These are phyloP conservation scores for Karalla daura DNA, from an alignment of 2,797 vertebrate genomes.

Conservation along the genomic window DNA sequence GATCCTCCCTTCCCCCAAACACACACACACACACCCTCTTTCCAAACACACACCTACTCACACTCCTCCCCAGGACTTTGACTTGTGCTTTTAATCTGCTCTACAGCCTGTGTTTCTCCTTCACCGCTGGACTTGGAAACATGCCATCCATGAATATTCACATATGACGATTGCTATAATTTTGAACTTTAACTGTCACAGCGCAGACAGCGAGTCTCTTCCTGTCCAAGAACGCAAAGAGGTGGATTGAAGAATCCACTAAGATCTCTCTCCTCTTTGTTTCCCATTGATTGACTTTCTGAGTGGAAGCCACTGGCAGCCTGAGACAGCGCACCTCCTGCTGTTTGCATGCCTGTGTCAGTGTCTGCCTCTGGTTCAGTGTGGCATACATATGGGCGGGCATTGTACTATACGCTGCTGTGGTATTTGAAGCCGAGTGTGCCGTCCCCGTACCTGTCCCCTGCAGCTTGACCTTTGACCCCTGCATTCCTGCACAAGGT, in stretches of 20 bases:
- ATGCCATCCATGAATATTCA: constrained; percentile 64
- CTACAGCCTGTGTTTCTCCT: constrained; percentile 54
- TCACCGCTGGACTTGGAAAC: constrained; percentile 60
- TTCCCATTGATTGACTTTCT: constrained; percentile 68
- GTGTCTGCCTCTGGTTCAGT: background rate
- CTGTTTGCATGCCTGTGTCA: constrained; percentile 8
- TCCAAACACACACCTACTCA: background rate
- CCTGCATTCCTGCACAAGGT: constrained; percentile 61
- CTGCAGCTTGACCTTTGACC: constrained; percentile 68
- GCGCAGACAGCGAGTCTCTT: background rate
- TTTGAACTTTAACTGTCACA: constrained; percentile 31
- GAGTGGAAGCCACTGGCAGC: constrained; percentile 49
- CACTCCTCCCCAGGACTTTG: constrained; percentile 58
- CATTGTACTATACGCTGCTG: constrained; percentile 40
- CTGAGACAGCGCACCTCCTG: constrained; percentile 45
- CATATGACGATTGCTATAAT: constrained; percentile 31
- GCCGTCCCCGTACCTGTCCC: constrained; percentile 52
- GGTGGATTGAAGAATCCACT: constrained; percentile 10
- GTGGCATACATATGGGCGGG: constrained; percentile 20
- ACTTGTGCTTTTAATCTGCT: constrained; percentile 64
- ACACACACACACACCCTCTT: constrained; percentile 13
- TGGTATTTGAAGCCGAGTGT: constrained; percentile 36
- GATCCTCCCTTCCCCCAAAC: background rate
- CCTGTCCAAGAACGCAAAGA: constrained; percentile 27
- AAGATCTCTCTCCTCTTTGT: constrained; percentile 59